These are phyloP conservation scores for Lampropteryx suffumata DNA, from an alignment of 2,888 invertebrate species.

Conservation along the genomic window DNA sequence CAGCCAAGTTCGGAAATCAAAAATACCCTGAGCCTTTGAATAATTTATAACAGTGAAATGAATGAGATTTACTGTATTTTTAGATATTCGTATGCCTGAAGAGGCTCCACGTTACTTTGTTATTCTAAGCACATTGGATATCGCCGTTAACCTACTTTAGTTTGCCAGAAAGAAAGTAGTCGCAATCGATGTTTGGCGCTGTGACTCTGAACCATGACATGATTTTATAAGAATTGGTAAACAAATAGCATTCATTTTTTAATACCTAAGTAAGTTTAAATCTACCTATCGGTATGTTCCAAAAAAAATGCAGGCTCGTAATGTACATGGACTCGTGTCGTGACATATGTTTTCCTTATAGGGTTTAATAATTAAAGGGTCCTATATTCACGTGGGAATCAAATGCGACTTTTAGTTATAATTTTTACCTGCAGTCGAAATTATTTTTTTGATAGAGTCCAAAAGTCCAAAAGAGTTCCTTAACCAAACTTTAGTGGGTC, in stretches of 20 bases:
- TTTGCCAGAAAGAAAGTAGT: constrained; percentile 73
- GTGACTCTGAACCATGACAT: constrained; percentile 43
- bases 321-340: too few species aligned
- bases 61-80: constrained; percentile 10
- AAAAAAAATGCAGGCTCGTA: too few species aligned
- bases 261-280: too few species aligned
- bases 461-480: constrained; percentile 20
- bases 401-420: too few species aligned
- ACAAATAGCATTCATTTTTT: neutral
- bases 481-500: constrained; percentile 24
- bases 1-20: too few species aligned
- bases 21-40: too few species aligned
- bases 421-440: too few species aligned
- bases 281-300: too few species aligned
- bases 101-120: constrained; percentile 51
- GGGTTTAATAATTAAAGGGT: too few species aligned
- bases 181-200: constrained; percentile 40
- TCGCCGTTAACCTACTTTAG: constrained; percentile 76
- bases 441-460: too few species aligned
- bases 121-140: constrained; percentile 67
- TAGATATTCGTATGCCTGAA: constrained; percentile 56
- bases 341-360: too few species aligned
- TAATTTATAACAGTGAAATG: constrained; percentile 30
- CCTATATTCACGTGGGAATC: too few species aligned
- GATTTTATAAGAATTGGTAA: constrained; percentile 35